Evolutionary conservation across 2,888 invertebrate species (phyloP), one percentile per base, ranked within the genome.

Genomic region (Drosophila cognata): DNA sequence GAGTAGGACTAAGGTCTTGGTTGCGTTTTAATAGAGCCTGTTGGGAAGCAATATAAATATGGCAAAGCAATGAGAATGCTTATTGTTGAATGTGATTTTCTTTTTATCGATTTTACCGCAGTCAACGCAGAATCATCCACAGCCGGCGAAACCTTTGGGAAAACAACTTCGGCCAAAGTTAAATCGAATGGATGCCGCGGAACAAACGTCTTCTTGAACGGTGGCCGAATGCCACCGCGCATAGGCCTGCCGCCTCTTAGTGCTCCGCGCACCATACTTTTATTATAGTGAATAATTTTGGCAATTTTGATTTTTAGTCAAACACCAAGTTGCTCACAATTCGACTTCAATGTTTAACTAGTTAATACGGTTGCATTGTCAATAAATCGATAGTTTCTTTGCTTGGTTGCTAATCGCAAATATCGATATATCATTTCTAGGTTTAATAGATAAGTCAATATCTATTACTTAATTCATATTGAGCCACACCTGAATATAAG

Each of bases 21-120:
- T 99, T 98, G 43, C 99, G 95, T 92, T 99, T 99, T 52, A 99
- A 94, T 1, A 99, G 94, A 0, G 98, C 98, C 96, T 98, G 91
- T 80, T 58, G n/a, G 64, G 31, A 52, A 4, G 13, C 8, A 29
- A 29, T 18, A 1, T 10, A 16, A 6, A 7, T 29, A 41, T 38
- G 16, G 38, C 7, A 46, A 36, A 21, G 46, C n/a, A 29, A 46
- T n/a, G 29, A 25, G 51, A 56, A 35, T 43, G 18, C 38, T 18
- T 31, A 13, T 6, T 25, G 21, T 0, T 38, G n/a, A 5, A 4
- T 31, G 5, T 4, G 18, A 28, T 58, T 25, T 18, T 50, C 21
- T 16, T 28, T 56, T 68, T 81, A 73, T 82, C 58, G 77, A 82
- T 57, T 82, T 86, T 94, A 96, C 96, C 94, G 96, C 95, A 25